Percentiles rank a stretch among this genome's conserved stretches.
Conservation (phyloP, 1,140 invertebrate genomes). For the Harpegnathos saltator region DNA sequence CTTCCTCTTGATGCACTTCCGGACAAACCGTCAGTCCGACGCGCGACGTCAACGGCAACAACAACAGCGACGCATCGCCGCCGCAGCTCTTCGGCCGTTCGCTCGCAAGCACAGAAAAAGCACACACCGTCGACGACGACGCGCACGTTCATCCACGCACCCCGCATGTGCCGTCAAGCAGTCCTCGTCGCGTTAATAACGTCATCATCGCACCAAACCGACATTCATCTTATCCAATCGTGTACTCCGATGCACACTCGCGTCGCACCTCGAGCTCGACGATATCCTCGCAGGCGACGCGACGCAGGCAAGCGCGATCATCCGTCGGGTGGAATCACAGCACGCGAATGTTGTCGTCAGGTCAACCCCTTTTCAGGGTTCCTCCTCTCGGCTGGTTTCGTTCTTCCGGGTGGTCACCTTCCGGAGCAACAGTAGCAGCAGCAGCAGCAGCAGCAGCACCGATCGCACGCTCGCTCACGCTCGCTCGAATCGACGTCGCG, state of each 20-base stretch:
- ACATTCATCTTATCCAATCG: not conserved
- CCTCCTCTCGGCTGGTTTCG: conserved; percentile 5
- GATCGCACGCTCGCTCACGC: too few relatives aligned
- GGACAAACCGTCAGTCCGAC: conserved; percentile 11
- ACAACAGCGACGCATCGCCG: conserved; percentile 9
- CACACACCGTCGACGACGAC: conserved; percentile 22
- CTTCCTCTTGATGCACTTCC: conserved; percentile 7
- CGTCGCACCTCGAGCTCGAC: not conserved
- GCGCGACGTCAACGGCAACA: not conserved
- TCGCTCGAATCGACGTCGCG: conserved; percentile 43
- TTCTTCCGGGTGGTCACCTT: not conserved
- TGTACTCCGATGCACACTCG: conserved; percentile 7
- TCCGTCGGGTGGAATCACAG: conserved; percentile 8
- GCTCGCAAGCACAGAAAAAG: conserved; percentile 23
- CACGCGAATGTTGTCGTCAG: not conserved
- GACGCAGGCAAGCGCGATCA: not conserved
- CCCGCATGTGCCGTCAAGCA: conserved; percentile 2
- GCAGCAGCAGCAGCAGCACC: conserved; percentile 3
- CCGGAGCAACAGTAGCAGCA: not conserved
- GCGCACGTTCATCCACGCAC: conserved; percentile 34
- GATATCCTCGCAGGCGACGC: not conserved
- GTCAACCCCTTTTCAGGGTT: too few relatives aligned
- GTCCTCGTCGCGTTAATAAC: conserved; percentile 7
- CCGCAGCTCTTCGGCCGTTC: not conserved
- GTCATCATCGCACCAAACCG: conserved; percentile 31